phyloP scores from a whole-genome alignment of 1,140 invertebrate species.

The Zaprionus tsacasi region DNA sequence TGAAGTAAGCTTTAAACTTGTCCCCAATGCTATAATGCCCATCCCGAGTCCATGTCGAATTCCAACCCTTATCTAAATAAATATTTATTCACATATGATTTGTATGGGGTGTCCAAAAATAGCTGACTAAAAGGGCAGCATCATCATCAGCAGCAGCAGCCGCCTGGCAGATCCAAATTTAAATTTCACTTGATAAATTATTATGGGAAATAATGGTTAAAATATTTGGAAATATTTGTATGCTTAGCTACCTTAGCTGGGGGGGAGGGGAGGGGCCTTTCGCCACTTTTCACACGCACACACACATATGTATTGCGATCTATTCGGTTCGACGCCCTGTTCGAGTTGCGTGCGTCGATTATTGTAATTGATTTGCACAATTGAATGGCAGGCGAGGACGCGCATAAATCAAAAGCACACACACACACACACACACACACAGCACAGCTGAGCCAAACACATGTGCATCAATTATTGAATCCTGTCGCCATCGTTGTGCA shows the following conservation, averaged over 20 bases:
- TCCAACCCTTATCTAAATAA: neutral
- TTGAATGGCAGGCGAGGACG: constrained; percentile 72
- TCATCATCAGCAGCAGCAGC: neutral
- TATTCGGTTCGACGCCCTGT: constrained; percentile 34
- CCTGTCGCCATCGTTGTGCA: constrained; percentile 54
- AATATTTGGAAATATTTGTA: neutral
- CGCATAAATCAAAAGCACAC: constrained; percentile 66
- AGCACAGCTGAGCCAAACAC: constrained; percentile 29
- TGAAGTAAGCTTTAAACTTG: constrained; percentile 25
- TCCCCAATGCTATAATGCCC: neutral
- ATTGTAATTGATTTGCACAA: constrained; percentile 81
- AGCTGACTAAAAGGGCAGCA: neutral
- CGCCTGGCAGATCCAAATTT: neutral
- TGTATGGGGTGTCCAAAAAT: neutral
- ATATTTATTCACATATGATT: constrained; percentile 25
- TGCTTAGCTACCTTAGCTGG: neutral
- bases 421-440: neutral
- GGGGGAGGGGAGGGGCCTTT: neutral
- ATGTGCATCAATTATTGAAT: constrained; percentile 75
- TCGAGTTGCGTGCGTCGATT: constrained; percentile 72
- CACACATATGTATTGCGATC: constrained; percentile 24
- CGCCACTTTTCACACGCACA: constrained; percentile 17
- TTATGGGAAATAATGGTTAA: neutral
- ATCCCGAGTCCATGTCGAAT: neutral
- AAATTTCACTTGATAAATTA: neutral